Evolutionary conservation across 2,888 invertebrate species (phyloP).

Genomic region (Aphidoletes aphidimyza): DNA sequence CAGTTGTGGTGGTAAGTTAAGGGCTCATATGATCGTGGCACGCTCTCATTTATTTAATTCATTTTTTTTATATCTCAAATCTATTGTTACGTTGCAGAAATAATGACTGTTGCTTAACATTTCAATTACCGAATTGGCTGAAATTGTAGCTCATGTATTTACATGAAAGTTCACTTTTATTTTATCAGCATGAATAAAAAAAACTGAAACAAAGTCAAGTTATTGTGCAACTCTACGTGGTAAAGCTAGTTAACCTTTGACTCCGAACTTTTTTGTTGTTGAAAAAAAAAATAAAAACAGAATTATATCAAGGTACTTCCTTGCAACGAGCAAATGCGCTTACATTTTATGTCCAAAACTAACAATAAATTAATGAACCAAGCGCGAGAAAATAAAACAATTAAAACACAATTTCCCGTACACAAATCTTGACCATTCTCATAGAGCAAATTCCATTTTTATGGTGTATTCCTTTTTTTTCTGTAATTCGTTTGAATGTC

Average conservation of each 20-base stretch:
- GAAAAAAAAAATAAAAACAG: too few relatives aligned
- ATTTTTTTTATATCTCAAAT: not conserved
- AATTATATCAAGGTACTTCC: not conserved
- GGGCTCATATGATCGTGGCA: not conserved
- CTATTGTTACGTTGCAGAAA: not conserved
- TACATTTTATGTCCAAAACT: too few relatives aligned
- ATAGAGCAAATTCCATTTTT: not conserved
- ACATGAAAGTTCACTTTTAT: not conserved
- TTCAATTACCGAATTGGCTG: not conserved
- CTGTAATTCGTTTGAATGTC: not conserved
- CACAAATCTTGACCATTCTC: not conserved
- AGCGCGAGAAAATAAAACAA: not conserved
- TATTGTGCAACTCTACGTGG: not conserved
- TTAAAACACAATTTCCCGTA: not conserved
- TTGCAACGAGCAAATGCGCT: not conserved
- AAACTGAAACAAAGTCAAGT: constrained; percentile 1
- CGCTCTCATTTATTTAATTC: not conserved
- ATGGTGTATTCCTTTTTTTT: not conserved
- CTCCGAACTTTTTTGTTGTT: not conserved
- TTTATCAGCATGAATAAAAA: not conserved
- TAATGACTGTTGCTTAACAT: not conserved
- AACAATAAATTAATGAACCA: not conserved
- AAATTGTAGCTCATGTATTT: not conserved
- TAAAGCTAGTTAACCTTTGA: constrained; percentile 51
- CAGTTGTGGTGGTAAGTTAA: too few relatives aligned